Evolutionary conservation across 1,140 invertebrate genomes (phyloP).

Genomic region (Brachionus asplanchnoidis): DNA sequence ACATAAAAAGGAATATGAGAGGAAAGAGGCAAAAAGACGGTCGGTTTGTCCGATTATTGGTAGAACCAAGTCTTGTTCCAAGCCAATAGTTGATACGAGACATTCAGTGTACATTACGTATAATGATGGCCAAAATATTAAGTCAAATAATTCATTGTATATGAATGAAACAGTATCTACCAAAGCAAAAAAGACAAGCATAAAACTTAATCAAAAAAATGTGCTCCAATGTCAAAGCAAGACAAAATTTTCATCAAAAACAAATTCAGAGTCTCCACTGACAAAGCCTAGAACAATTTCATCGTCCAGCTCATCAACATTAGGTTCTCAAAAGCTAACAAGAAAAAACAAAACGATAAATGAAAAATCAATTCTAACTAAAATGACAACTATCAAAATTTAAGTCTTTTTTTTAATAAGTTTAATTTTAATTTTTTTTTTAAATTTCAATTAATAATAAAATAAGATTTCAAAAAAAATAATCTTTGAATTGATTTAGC

Average conservation of each 20-base stretch:
- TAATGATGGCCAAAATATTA: neutral
- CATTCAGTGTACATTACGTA: neutral
- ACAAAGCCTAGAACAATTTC: neutral
- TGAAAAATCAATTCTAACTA: neutral
- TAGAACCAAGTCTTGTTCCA: neutral
- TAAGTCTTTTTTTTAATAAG: neutral
- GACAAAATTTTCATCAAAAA: neutral
- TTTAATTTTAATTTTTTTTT: neutral
- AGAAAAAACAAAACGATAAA: slow-evolving; percentile 6
- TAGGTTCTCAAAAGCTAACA: neutral
- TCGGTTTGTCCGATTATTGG: slow-evolving; percentile 7
- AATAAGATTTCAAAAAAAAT: too few relatives aligned
- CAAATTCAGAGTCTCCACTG: neutral
- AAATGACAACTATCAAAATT: neutral
- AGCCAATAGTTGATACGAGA: neutral
- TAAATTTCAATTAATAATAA: too few relatives aligned
- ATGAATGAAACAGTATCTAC: slow-evolving; percentile 16
- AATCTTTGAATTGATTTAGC: too few relatives aligned
- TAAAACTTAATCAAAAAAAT: neutral
- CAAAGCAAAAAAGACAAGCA: neutral
- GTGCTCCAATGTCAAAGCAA: neutral
- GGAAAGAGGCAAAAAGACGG: neutral
- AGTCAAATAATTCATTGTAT: neutral
- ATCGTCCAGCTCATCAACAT: neutral
- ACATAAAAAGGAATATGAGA: neutral